Base-by-base conservation (phyloP, 2,797 vertebrate genomes). In the Rhinophrynus dorsalis region DNA sequence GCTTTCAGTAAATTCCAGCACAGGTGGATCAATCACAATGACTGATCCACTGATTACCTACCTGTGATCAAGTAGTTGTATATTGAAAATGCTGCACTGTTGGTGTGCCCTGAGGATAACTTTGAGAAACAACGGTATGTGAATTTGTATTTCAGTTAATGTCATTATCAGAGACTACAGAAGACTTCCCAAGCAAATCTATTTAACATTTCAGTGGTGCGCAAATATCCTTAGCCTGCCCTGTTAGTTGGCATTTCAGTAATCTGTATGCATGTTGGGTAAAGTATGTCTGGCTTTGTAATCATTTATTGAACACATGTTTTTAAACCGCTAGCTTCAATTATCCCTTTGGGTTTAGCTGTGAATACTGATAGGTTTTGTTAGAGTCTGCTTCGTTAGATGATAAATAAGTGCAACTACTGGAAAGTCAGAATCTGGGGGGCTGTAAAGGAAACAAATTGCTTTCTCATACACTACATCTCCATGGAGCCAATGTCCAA, bases 341-440 rank as follows among this genome's bases (percentile, higher is more conserved):
- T 71, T 40, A 75, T 38, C 58, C 57, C 60, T 58, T 67, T 18
- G 71, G 42, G 11, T 57, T 72, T 75, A 75, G 35, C 29, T 59
- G 13, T 7, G 13, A 80, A 81, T 2, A 23, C 48, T 65, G 29
- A 80, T 79, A 80, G 65, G 74, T 79, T 79, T 66, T 75, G 44
- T 75, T 68, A 75, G 18, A 47, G 75, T 80, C 63, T 77, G 66
- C 75, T 76, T 63, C 45, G 63, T 82, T 80, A 73, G 77, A 78
- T 76, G 77, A 81, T 78, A 74, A 78, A 70, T 78, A 77, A 27
- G 18, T 52, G 18, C 37, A 55, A 47, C 38, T 56, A 23, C 35
- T 55, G 50, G 18, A 63, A 62, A 70, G 50, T 55, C 37, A 52
- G 35, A 38, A 23, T n/a, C 29, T 42, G 38, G 21, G 35, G 65